Evolutionary conservation across 2,888 invertebrate species (phyloP), one percentile per base, ranked within the genome.

Genomic region (Platycnemis pennipes): DNA sequence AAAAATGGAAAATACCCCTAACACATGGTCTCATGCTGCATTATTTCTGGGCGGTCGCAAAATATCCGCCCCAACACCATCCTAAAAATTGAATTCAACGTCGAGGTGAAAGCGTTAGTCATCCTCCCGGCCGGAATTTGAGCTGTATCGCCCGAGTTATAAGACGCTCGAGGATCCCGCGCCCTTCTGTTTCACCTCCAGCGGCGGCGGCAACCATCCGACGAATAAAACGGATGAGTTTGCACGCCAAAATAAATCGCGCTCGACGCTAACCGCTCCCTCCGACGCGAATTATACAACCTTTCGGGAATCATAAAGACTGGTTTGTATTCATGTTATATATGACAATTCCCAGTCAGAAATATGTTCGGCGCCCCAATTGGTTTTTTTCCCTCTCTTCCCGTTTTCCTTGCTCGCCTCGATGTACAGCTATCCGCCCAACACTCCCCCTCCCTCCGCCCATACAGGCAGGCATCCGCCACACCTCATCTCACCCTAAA

Each of bases 311-410:
- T 87, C 91, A 63, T 91, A 91, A 91, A 56, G 91, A 63, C 42
- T 44, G 91, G 91, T 63, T 63, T 91, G 91, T 91, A 91, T 91
- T 91, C 91, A 63, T 91, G 91, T 91, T 91, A 91, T 91, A 91
- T 91, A 91, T 91, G 91, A 91, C 91, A 91, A 91, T 91, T 91
- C 91, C 91, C 11, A 63, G 42, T 91, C 44, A 63, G 63, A 91
- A 91, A 91, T 91, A 91, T 91, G 91, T 91, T 91, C 91, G 56
- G 42, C 63, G 91, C 63, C 91, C 42, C 91, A 63, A 91, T 91
- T 91, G 91, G 44, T 63, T 91, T 89, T 89, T 89, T 91, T 91
- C 77, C 77, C 77, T 11, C 77, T 37, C n/a, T 0, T 13, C 2
- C 31, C 1, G 7, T 37, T 13, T 44, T 37, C 49, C 63, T 42